A percentile compares a stretch with the other conserved stretches of the same genome.
Conservation (phyloP, 2,888 invertebrate species). For the Fragum sueziense region DNA sequence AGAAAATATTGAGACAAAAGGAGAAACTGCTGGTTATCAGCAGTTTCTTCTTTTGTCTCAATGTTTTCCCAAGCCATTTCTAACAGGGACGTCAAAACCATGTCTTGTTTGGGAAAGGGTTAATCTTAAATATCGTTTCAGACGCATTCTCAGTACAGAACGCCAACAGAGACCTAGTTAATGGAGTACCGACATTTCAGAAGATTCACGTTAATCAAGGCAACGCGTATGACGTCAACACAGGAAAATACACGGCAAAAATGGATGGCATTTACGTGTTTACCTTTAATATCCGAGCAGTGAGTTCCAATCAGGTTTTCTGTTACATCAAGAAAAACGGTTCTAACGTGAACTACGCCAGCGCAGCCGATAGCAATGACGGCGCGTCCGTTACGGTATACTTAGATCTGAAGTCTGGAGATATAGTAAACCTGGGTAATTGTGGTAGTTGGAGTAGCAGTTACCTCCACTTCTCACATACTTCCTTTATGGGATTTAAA, state of each 20-base stretch:
- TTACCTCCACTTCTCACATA: not conserved
- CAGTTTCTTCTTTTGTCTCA: too few species aligned
- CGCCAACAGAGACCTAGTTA: not conserved
- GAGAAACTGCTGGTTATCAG: too few species aligned
- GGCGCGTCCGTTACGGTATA: not conserved
- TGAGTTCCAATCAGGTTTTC: not conserved
- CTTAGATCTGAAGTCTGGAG: not conserved
- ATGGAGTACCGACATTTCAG: not conserved
- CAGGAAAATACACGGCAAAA: not conserved
- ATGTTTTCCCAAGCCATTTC: too few species aligned
- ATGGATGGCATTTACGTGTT: not conserved
- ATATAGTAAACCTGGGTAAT: not conserved
- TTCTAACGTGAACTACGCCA: not conserved
- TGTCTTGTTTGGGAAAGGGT: too few species aligned
- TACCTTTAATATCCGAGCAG: not conserved
- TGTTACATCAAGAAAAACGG: not conserved
- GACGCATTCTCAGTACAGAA: not conserved
- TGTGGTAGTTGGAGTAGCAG: not conserved
- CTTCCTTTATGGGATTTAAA: not conserved
- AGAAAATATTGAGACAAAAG: too few species aligned
- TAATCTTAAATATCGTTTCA: too few species aligned
- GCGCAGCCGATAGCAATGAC: not conserved
- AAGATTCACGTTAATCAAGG: not conserved
- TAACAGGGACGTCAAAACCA: too few species aligned
- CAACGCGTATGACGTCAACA: slow-evolving; percentile 4